These are phyloP conservation scores for Tyrannus savana DNA, from an alignment of 2,113 vertebrate species.

Conservation along the genomic window DNA sequence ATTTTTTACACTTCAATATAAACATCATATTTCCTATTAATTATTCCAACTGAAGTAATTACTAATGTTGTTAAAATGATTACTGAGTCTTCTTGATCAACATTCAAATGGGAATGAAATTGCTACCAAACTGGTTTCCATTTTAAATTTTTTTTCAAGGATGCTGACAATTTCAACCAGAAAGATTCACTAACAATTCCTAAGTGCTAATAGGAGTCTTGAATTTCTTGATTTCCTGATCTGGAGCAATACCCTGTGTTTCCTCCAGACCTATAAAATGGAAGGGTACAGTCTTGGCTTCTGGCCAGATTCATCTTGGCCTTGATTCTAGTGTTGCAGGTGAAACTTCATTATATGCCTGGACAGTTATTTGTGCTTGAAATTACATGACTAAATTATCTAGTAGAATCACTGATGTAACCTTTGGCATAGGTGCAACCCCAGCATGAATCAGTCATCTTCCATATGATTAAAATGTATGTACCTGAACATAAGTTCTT, in stretches of 20 bases:
- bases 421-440: neutral
- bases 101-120: slow-evolving; percentile 68
- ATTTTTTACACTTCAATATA: slow-evolving; percentile 25
- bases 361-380: slow-evolving; percentile 4
- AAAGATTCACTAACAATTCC: slow-evolving; percentile 22
- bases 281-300: neutral
- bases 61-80: slow-evolving; percentile 59
- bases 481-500: neutral
- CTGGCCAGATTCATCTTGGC: neutral
- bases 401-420: neutral
- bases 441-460: neutral
- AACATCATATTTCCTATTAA: slow-evolving; percentile 46
- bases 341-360: neutral
- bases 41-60: slow-evolving; percentile 51
- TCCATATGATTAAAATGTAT: neutral
- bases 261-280: slow-evolving; percentile 36
- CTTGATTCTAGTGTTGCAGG: neutral
- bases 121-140: slow-evolving; percentile 69
- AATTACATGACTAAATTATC: neutral
- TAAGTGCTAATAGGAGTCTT: slow-evolving; percentile 28
- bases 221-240: slow-evolving; percentile 29
- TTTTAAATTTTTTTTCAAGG: slow-evolving; percentile 55
- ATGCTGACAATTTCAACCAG: neutral
- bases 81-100: slow-evolving; percentile 70
- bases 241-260: slow-evolving; percentile 35